A percentile compares a stretch with the other conserved stretches of the same genome.
Conservation (phyloP, 2,888 invertebrate genomes). For the Harpagoxenus sublaevis region DNA sequence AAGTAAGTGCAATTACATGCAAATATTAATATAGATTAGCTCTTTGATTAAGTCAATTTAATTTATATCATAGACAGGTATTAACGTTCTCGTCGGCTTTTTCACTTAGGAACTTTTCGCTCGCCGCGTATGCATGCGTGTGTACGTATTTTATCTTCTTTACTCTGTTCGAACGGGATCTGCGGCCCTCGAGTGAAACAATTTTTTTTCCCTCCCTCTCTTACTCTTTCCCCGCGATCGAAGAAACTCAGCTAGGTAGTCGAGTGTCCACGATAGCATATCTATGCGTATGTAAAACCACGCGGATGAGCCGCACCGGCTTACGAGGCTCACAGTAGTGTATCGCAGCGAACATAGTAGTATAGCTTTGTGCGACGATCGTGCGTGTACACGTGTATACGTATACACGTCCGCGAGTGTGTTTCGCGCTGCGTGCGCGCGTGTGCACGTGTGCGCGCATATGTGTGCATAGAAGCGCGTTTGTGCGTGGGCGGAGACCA, state of each 20-base stretch:
- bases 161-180: slow-evolving; percentile 7
- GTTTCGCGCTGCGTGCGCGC: not conserved
- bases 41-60: slow-evolving; percentile 14
- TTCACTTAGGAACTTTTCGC: not conserved
- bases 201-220: slow-evolving; percentile 9
- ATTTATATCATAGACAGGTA: not conserved
- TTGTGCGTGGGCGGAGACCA: slow-evolving; percentile 83
- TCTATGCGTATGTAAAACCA: slow-evolving; percentile 5
- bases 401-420: not conserved
- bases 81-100: not conserved
- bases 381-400: not conserved
- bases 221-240: slow-evolving; percentile 12
- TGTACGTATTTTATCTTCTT: slow-evolving; percentile 30
- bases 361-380: not conserved
- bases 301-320: slow-evolving; percentile 37
- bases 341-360: not conserved
- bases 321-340: not conserved
- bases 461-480: slow-evolving; percentile 66
- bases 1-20: not conserved
- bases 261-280: slow-evolving; percentile 44
- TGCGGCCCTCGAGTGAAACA: slow-evolving; percentile 33
- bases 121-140: not conserved
- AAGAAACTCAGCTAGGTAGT: slow-evolving; percentile 18
- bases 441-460: slow-evolving; percentile 31
- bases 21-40: slow-evolving; percentile 1